These are phyloP conservation scores for Laticauda laticaudata DNA, from an alignment of 2,113 vertebrate genomes.

Conservation along the genomic window DNA sequence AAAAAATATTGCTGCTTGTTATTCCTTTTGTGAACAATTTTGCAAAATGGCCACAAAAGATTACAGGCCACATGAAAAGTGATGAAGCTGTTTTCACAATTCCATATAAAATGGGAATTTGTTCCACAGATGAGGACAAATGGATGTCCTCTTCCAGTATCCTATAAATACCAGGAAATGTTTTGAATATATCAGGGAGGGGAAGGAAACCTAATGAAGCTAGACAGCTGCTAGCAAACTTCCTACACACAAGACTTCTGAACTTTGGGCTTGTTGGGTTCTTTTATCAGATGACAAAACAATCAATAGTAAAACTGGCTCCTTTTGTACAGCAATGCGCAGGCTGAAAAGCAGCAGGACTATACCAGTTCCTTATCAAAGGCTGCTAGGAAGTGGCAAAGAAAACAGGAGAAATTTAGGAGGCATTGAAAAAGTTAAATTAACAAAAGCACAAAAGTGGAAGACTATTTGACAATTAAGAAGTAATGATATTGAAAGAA, in stretches of 20 bases:
- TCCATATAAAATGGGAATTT: not conserved
- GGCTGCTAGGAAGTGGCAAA: not conserved
- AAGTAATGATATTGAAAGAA: not conserved
- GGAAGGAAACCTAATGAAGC: not conserved
- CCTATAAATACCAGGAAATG: not conserved
- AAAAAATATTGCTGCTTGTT: not conserved
- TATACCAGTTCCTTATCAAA: not conserved
- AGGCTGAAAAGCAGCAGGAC: not conserved
- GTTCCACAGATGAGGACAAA: not conserved
- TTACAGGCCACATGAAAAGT: conserved; percentile 4
- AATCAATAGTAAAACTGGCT: not conserved
- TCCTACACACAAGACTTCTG: not conserved
- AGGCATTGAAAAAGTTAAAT: not conserved
- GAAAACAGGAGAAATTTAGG: not conserved
- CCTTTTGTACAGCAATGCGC: not conserved
- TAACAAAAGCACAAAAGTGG: not conserved
- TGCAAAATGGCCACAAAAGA: conserved; percentile 1
- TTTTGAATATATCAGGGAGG: not conserved
- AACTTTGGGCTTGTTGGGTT: not conserved
- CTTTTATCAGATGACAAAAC: not conserved
- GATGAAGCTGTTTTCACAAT: conserved; percentile 1
- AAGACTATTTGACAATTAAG: not conserved
- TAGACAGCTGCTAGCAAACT: not conserved
- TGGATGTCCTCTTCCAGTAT: not conserved
- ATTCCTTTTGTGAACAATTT: not conserved